Evolutionary conservation across 1,140 invertebrate species (phyloP).

Genomic region (Eriosoma lanigerum): DNA sequence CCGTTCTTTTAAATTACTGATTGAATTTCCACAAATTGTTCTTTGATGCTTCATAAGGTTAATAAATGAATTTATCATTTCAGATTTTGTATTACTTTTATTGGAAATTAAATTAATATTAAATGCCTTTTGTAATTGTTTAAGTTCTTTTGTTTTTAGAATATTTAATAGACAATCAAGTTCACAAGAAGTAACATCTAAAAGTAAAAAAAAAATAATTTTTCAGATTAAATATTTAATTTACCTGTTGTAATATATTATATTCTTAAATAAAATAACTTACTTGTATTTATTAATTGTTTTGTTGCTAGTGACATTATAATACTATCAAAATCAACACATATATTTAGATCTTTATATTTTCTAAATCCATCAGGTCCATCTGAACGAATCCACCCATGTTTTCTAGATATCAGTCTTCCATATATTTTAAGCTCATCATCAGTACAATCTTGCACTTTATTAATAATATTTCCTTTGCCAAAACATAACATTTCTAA

Average conservation of each 20-base stretch:
- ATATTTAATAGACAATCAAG: slow-evolving; percentile 31
- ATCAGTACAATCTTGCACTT: background rate
- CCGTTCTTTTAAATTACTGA: slow-evolving; percentile 25
- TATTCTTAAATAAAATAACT: background rate
- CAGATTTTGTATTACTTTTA: slow-evolving; percentile 1
- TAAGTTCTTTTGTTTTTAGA: slow-evolving; percentile 20
- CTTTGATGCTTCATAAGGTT: slow-evolving; percentile 21
- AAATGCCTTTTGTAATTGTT: slow-evolving; percentile 18
- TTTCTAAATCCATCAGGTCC: slow-evolving; percentile 9
- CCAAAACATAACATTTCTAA: background rate
- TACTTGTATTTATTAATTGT: slow-evolving; percentile 43
- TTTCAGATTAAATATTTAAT: background rate
- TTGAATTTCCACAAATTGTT: slow-evolving; percentile 31
- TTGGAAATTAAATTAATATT: slow-evolving; percentile 10
- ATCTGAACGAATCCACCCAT: slow-evolving; percentile 34
- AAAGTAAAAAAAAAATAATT: slow-evolving; percentile 8
- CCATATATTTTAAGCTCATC: slow-evolving; percentile 41
- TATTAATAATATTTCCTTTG: background rate
- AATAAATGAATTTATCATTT: slow-evolving; percentile 33
- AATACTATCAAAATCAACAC: slow-evolving; percentile 16
- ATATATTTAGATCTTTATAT: slow-evolving; percentile 26
- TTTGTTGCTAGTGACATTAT: slow-evolving; percentile 22
- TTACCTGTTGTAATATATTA: background rate
- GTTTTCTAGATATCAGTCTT: slow-evolving; percentile 35
- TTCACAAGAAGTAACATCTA: slow-evolving; percentile 34